These are phyloP conservation scores for Recurvirostra avosetta DNA, from an alignment of 2,113 vertebrate genomes.

Conservation along the genomic window DNA sequence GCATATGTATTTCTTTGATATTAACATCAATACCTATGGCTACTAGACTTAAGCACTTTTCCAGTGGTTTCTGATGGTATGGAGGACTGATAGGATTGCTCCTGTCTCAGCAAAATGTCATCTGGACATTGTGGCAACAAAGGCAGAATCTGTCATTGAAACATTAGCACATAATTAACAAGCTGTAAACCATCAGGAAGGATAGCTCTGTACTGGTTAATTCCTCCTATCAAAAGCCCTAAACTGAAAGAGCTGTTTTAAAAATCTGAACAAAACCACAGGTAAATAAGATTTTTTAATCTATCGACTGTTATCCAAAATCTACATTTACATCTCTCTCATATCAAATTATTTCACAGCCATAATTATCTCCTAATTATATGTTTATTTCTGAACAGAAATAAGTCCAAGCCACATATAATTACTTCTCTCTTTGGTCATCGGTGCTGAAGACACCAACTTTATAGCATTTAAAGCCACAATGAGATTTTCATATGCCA, in stretches of 20 bases:
- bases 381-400: slow-evolving; percentile 4
- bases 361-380: slow-evolving; percentile 1
- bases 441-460: background rate
- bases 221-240: background rate
- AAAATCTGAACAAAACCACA: background rate
- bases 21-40: background rate
- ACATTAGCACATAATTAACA: background rate
- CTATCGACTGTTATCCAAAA: background rate
- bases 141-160: background rate
- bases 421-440: slow-evolving; percentile 16
- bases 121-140: background rate
- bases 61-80: background rate
- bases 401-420: background rate
- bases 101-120: background rate
- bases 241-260: background rate
- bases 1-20: background rate
- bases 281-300: background rate
- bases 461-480: background rate
- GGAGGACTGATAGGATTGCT: background rate
- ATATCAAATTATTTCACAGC: background rate
- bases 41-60: background rate
- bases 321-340: background rate
- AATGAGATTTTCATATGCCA: background rate
- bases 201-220: background rate
- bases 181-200: background rate